Evolutionary conservation across 2,797 vertebrate genomes (phyloP), one percentile per base, ranked within the genome.

Genomic region (Acanthis flammea): DNA sequence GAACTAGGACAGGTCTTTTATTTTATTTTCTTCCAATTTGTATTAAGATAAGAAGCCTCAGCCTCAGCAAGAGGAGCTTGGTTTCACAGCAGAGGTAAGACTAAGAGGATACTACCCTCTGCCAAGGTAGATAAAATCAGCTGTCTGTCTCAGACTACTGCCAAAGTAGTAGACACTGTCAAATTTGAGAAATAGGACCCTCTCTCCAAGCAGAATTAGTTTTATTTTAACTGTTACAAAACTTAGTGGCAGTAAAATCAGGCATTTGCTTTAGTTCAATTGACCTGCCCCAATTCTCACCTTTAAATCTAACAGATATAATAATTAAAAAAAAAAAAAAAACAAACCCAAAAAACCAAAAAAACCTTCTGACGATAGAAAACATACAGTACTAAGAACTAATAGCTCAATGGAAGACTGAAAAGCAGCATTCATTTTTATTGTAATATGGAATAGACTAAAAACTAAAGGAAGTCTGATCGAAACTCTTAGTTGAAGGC

Each of bases 381-480:
- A 97, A 97, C 92, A 96, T 96, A 97, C 93, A 98, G 94, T 97
- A 97, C 92, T 97, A 97, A 97, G 86, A 94, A 97, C 92, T 97
- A 98, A 97, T 70, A 97, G 96, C 95, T 98, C 96, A 94, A 97
- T 98, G 98, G 98, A 99, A 99, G 98, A 99, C 98, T 97, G 95
- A 96, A 96, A 95, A 96, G 96, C 95, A 97, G 97, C 96, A 97
- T 97, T 96, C 92, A 90, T 97, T 97, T 93, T 97, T 97, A 97
- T 94, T 96, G 97, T 94, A 97, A 97, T 96, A 96, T 97, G 96
- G 97, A 98, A 97, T 96, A 96, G 85, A 97, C 97, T 95, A 97
- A 78, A 97, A 98, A 98, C 96, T 97, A 97, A 97, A 96, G 94
- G 85, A 97, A 97, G 91, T 97, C 96, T 98, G 97, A 97, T 95